Conservation (phyloP, 2,797 vertebrate genomes). For the Psittacula echo region DNA sequence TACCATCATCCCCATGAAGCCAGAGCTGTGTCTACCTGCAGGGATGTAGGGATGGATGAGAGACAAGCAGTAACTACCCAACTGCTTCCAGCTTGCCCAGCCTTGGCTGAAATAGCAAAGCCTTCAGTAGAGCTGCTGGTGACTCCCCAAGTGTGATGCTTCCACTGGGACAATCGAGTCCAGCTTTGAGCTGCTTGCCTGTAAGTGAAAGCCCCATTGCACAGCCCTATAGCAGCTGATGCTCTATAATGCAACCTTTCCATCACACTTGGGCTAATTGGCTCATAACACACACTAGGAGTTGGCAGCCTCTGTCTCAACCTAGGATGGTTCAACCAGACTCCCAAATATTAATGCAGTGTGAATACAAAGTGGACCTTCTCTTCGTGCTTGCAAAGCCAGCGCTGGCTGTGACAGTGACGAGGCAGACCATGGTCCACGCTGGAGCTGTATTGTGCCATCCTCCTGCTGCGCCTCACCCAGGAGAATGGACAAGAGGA, state of each 20-base stretch:
- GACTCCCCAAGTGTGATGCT: background rate
- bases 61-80: background rate
- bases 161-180: background rate
- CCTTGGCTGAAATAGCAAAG: background rate
- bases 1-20: background rate
- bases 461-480: background rate
- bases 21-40: background rate
- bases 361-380: background rate
- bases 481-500: fast-evolving
- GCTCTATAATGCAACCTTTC: background rate
- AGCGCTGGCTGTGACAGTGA: fast-evolving
- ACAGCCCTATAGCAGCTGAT: background rate
- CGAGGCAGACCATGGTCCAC: fast-evolving
- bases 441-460: fast-evolving
- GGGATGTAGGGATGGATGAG: background rate
- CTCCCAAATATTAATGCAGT: background rate
- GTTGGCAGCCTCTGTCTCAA: background rate
- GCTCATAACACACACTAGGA: background rate
- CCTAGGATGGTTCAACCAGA: background rate
- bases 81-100: background rate
- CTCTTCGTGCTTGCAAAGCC: background rate
- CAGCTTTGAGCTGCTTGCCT: background rate
- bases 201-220: background rate
- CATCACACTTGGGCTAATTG: fast-evolving
- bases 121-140: background rate